Evolutionary conservation across 2,888 invertebrate species (phyloP).

Genomic region (Cantharis rufa): DNA sequence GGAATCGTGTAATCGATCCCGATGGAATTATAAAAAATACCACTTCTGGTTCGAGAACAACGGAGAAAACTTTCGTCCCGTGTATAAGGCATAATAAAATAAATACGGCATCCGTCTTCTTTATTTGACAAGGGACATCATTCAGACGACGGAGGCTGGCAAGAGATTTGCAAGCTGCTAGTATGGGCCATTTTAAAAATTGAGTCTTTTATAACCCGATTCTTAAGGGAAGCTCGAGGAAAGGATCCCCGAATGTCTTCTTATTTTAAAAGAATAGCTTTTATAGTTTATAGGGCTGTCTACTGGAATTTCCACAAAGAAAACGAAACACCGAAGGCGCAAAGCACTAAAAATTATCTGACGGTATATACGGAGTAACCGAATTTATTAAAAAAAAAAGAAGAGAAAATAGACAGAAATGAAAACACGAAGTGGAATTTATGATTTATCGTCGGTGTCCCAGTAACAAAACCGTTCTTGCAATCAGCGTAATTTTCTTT

Average conservation of each 20-base stretch:
- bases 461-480: neutral
- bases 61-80: neutral
- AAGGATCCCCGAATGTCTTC: conserved; percentile 18
- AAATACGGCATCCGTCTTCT: conserved; percentile 9
- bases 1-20: conserved; percentile 11
- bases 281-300: conserved; percentile 24
- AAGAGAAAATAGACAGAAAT: neutral
- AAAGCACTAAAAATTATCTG: conserved; percentile 17
- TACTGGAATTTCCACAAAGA: neutral
- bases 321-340: conserved; percentile 9
- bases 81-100: neutral
- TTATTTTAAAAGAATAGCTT: conserved; percentile 28
- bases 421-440: conserved; percentile 9
- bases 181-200: conserved; percentile 38
- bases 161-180: conserved; percentile 28
- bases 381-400: conserved; percentile 16
- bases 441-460: conserved; percentile 14
- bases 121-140: conserved; percentile 17
- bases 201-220: conserved; percentile 34
- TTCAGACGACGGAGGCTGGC: conserved; percentile 18
- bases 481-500: neutral
- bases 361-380: neutral
- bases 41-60: neutral
- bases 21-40: neutral
- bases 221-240: conserved; percentile 20